phyloP scores from a whole-genome alignment of 2,113 vertebrate genomes.

The Lepidothrix coronata region DNA sequence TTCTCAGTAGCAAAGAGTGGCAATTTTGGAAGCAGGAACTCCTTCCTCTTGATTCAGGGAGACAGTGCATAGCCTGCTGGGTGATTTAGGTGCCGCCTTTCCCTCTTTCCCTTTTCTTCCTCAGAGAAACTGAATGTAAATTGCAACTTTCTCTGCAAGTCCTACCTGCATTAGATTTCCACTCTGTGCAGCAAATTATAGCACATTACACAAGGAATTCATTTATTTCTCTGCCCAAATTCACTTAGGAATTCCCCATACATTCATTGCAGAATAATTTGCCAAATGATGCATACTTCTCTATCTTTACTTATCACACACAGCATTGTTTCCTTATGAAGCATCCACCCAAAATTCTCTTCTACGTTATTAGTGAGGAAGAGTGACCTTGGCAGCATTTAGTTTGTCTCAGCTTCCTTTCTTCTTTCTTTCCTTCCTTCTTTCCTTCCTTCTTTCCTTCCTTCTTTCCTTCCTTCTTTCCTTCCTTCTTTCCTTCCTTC shows the following conservation, averaged over 20 bases:
- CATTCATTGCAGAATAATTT: not conserved
- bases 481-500: accelerated
- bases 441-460: accelerated
- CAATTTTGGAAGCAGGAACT: not conserved
- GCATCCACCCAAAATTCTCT: not conserved
- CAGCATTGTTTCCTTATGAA: not conserved
- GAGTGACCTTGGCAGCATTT: not conserved
- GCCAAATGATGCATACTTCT: not conserved
- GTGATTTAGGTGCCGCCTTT: not conserved
- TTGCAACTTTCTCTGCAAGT: not conserved
- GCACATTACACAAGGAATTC: not conserved
- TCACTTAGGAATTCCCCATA: not conserved
- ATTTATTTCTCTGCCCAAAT: not conserved
- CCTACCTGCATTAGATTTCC: not conserved
- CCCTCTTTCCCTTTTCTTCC: not conserved
- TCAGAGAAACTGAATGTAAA: not conserved
- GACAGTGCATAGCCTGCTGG: not conserved
- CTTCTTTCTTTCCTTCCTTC: accelerated
- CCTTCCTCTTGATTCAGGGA: not conserved
- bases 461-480: accelerated
- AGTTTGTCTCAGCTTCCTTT: not conserved
- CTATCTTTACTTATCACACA: not conserved
- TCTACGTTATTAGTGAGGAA: not conserved
- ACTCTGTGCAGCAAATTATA: not conserved
- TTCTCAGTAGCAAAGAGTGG: not conserved